Base-by-base conservation (phyloP, 2,797 vertebrate species). In the Choloepus didactylus region DNA sequence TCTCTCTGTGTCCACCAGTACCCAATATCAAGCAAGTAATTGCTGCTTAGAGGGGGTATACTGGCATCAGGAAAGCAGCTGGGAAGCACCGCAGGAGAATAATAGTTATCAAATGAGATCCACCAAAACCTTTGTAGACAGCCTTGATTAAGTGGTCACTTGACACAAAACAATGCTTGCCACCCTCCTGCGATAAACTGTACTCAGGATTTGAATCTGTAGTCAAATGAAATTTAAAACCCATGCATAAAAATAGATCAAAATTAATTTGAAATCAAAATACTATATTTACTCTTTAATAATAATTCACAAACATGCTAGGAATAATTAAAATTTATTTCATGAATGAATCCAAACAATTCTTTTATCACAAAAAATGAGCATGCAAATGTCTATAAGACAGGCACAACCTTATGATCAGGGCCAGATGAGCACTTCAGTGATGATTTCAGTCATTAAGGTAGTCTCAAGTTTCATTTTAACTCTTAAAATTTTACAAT, bases 101-200 rank as follows among this genome's bases (percentile, higher is more conserved):
- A 73, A 35, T 46, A 75, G 44, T 54, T 75, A 14, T 18, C 54
- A 56, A 41, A 75, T 66, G 54, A 56, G 18, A 56, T 99, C 99
- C 76, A 99, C 99, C 38, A 99, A 98, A 15, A 99, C 98, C 96
- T 99, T 99, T 54, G 99, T 97, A 98, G 91, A 99, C 99, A 14
- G 99, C 99, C 27, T 98, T 59, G 98, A 99, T 90, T 99, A 81
- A 99, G 97, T 97, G 99, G 98, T 64, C 44, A 21, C 99, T 99
- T 93, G 99, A 99, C 84, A 99, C 98, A 97, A 99, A 99, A 96
- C 99, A 99, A 96, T 99, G 98, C 29, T 96, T 98, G 97, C 99
- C 99, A 97, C 99, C 99, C 0, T 99, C 99, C 69, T 99, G 99
- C 0, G 99, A 99, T 97, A 99, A 98, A 96, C 98, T 99, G 98